Evolutionary conservation across 2,113 vertebrate species (phyloP), one percentile per base, ranked within the genome.

Genomic region (Plestiodon gilberti): DNA sequence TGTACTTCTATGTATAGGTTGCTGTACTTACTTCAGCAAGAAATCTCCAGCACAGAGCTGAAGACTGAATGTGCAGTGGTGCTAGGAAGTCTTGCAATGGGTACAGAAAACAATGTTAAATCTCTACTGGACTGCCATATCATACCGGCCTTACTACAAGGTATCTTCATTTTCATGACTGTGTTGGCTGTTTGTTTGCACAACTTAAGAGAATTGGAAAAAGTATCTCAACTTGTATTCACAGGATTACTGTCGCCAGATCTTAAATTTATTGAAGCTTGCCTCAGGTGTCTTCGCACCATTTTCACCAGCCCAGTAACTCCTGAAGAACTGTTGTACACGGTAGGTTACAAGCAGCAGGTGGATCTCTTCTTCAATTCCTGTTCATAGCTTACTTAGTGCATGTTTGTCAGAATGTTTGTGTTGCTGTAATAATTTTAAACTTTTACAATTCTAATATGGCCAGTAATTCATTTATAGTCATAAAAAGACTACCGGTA

Each of bases 21-120:
- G 92, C 96, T 99, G 10, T 99, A 99, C 93, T 97, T 99, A 90
- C 98, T 99, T 70, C 99, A 99, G 95, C 99, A 99, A 97, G 97
- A 97, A 95, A 97, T 96, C 1, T 99, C 99, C 81, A 98, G 97
- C 93, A 96, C 97, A 43, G 98, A 98, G 90, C 95, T 99, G 90
- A 97, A 98, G 94, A 98, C 98, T 0, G 98, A 99, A 91, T 99
- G 99, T 43, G 98, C 98, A 0, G 98, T 99, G 90, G 99, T 99
- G 69, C 96, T 99, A 23, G 98, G 98, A 95, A 99, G 99, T 94
- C 96, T 99, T 61, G 98, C 99, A 73, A 99, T 99, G 99, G 99
- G 99, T 90, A 99, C 99, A 3, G 98, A 99, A 96, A 99, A 99
- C 95, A 99, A 99, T 94, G 98, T 99, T 94, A 99, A 99, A 96